Percentiles rank a stretch among this genome's conserved stretches.
phyloP scores from a whole-genome alignment of 2,113 vertebrate species.

The Nestor notabilis region DNA sequence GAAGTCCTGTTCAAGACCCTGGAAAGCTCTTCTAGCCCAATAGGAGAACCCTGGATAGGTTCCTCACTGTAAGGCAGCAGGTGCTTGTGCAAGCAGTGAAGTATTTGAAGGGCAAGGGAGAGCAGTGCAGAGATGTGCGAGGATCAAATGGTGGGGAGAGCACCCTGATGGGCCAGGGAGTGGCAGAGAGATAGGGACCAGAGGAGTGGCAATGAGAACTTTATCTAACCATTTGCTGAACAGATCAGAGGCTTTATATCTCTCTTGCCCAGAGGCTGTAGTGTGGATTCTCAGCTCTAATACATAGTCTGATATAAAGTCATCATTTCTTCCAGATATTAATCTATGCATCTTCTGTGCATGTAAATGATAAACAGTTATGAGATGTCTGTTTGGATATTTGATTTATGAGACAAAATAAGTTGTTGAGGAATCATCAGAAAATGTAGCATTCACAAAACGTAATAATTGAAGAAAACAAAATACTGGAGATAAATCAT shows the following conservation, averaged over 20 bases:
- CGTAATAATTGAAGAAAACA: neutral
- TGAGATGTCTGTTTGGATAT: neutral
- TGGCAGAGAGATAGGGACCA: neutral
- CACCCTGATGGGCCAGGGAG: neutral
- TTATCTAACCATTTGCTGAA: neutral
- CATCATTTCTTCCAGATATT: neutral
- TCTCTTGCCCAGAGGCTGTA: neutral
- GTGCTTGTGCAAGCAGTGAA: neutral
- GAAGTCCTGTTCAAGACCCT: neutral
- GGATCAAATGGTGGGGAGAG: neutral
- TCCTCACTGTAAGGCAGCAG: neutral
- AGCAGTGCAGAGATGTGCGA: neutral
- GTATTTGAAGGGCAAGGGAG: neutral
- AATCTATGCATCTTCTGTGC: neutral
- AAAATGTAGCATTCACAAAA: neutral
- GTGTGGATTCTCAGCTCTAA: neutral
- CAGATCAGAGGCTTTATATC: neutral
- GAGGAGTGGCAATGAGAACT: neutral
- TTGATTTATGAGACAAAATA: neutral
- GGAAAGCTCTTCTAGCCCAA: neutral
- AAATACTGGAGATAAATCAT: neutral
- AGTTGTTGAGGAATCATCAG: neutral
- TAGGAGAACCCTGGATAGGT: neutral
- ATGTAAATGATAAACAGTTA: neutral
- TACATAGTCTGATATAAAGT: neutral